These are phyloP conservation scores for Bombus consobrinus DNA, from an alignment of 1,140 invertebrate genomes.

Conservation along the genomic window DNA sequence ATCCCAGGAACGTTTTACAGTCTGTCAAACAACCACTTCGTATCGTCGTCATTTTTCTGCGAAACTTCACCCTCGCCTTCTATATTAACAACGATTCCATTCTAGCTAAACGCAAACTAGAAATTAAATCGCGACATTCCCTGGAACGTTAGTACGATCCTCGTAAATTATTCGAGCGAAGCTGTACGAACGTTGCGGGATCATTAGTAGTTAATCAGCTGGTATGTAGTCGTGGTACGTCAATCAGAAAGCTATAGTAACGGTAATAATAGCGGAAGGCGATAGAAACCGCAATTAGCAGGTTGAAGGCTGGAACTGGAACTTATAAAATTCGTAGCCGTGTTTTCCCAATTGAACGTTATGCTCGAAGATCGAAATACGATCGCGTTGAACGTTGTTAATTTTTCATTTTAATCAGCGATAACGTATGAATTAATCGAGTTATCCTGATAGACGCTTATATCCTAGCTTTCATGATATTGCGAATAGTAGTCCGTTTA, in stretches of 20 bases:
- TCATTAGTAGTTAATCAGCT: constrained; percentile 45
- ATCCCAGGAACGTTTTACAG: not conserved
- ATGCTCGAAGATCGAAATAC: not conserved
- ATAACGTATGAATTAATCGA: not conserved
- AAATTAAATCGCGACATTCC: not conserved
- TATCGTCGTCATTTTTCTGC: not conserved
- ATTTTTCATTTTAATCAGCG: not conserved
- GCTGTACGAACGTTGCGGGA: constrained; percentile 12
- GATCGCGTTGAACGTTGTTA: too few species aligned
- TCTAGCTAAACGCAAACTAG: too few species aligned
- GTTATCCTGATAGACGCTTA: not conserved
- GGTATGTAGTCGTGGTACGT: constrained; percentile 7
- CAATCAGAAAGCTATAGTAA: constrained; percentile 27
- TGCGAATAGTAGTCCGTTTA: constrained; percentile 38
- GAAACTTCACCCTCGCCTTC: not conserved
- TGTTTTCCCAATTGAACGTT: not conserved
- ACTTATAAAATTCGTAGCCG: not conserved
- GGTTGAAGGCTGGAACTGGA: constrained; percentile 21
- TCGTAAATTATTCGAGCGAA: constrained; percentile 44
- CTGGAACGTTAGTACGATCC: not conserved
- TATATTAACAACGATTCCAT: not conserved
- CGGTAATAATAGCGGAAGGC: constrained; percentile 33
- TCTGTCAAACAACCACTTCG: constrained; percentile 16
- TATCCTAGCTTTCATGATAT: constrained; percentile 23
- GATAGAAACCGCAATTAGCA: constrained; percentile 49